phyloP scores from a whole-genome alignment of 2,797 vertebrate species.

The Poecilia wingei region DNA sequence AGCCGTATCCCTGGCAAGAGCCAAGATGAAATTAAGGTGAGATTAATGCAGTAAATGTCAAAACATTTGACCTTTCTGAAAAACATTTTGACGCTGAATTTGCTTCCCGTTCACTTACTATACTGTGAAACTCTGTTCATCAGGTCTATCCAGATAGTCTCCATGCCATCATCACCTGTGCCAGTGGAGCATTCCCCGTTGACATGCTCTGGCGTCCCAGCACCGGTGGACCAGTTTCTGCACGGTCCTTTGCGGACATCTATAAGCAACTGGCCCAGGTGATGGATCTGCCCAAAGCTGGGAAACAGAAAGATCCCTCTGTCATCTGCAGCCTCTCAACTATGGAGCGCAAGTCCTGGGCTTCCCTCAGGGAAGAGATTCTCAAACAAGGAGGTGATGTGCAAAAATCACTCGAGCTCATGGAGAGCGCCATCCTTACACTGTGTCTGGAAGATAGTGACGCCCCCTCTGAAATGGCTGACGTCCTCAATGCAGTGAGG shows the following conservation, averaged over 20 bases:
- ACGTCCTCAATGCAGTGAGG: conserved; percentile 77
- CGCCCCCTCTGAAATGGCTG: conserved; percentile 72
- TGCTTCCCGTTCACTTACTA: background rate
- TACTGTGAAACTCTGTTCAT: background rate
- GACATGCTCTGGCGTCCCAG: conserved; percentile 72
- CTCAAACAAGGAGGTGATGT: conserved; percentile 61
- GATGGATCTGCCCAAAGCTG: conserved; percentile 56
- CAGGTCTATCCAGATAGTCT: conserved; percentile 83
- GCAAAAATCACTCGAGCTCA: conserved; percentile 70
- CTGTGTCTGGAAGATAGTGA: conserved; percentile 77
- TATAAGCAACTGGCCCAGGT: conserved; percentile 73
- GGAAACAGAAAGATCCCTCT: conserved; percentile 53
- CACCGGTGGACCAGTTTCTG: conserved; percentile 54
- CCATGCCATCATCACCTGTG: conserved; percentile 78
- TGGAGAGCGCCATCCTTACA: conserved; percentile 81
- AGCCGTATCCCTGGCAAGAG: conserved; percentile 77
- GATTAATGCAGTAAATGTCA: background rate
- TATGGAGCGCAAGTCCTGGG: conserved; percentile 78
- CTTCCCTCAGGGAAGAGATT: conserved; percentile 72
- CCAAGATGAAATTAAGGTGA: conserved; percentile 82
- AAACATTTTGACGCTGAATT: background rate
- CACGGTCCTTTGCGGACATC: conserved; percentile 75
- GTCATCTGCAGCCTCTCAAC: conserved; percentile 78
- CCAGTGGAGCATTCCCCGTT: conserved; percentile 77
- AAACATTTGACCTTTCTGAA: background rate